Conservation (phyloP, 1,140 invertebrate species). For the Eulimnadia texana region DNA sequence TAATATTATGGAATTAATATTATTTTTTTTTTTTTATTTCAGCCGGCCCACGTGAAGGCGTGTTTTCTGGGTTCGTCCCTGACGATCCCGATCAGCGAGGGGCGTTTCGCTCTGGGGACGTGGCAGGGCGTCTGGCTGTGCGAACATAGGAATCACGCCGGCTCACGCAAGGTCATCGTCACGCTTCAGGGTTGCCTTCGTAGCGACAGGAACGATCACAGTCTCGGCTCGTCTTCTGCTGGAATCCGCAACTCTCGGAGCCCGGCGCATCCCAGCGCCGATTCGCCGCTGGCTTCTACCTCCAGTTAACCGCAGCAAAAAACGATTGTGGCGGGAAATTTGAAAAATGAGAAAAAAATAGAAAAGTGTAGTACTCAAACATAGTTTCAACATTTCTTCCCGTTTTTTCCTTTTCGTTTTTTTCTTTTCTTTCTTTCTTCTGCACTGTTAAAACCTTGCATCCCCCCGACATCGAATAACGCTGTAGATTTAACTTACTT, state of each 20-base stretch:
- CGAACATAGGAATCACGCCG: conserved; percentile 89
- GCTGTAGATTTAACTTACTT: neutral
- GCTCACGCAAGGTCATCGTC: conserved; percentile 77
- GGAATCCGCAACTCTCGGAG: conserved; percentile 11
- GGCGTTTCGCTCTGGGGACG: conserved; percentile 82
- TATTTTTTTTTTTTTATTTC: conserved; percentile 25
- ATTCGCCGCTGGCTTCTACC: conserved; percentile 17
- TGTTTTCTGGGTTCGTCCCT: conserved; percentile 89
- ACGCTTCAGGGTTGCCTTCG: conserved; percentile 77
- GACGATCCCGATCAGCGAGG: conserved; percentile 89
- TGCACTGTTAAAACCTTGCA: too few relatives aligned
- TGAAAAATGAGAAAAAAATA: conserved; percentile 1
- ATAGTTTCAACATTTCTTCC: neutral
- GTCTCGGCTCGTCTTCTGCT: conserved; percentile 5
- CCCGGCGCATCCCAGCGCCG: conserved; percentile 12
- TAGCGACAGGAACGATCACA: conserved; percentile 56
- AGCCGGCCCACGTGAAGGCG: conserved; percentile 95
- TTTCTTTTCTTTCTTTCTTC: too few relatives aligned
- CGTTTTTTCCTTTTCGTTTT: neutral
- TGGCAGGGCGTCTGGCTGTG: conserved; percentile 98
- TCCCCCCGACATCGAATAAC: neutral
- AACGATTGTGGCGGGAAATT: neutral
- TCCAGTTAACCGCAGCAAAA: conserved; percentile 13
- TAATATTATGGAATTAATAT: neutral
- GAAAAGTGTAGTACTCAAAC: too few relatives aligned